A percentile compares a stretch with the other conserved stretches of the same genome.
These are phyloP conservation scores for Philereme transversata DNA, from an alignment of 2,888 invertebrate genomes.

Conservation along the genomic window DNA sequence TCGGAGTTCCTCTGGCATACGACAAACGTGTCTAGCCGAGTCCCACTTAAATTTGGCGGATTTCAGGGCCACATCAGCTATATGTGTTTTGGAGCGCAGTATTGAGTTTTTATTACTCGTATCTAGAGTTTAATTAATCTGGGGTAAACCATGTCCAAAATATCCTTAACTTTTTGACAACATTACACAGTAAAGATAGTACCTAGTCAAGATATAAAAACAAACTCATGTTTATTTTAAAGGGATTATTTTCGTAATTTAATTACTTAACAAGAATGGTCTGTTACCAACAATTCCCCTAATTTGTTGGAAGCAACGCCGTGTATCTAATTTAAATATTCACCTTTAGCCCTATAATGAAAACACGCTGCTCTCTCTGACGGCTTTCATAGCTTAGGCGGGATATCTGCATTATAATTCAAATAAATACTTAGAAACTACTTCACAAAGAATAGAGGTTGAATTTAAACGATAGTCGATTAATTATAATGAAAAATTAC, in stretches of 20 bases:
- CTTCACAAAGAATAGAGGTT: not conserved
- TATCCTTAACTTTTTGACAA: too few relatives aligned
- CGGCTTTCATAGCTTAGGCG: constrained; percentile 14
- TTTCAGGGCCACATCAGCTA: too few relatives aligned
- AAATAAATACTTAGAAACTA: not conserved
- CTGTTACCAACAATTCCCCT: constrained; percentile 34
- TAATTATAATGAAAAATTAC: too few relatives aligned
- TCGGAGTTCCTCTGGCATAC: too few relatives aligned
- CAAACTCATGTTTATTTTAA: constrained; percentile 28
- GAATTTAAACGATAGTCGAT: not conserved
- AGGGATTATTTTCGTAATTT: constrained; percentile 37
- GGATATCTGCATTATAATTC: not conserved
- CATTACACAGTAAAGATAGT: too few relatives aligned
- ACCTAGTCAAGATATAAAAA: constrained; percentile 7
- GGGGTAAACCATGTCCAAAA: too few relatives aligned
- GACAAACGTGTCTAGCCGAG: too few relatives aligned
- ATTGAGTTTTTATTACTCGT: too few relatives aligned
- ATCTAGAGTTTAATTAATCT: too few relatives aligned
- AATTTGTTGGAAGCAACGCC: constrained; percentile 43
- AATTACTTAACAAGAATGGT: constrained; percentile 37
- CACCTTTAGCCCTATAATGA: constrained; percentile 48
- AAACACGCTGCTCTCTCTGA: constrained; percentile 42
- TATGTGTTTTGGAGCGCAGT: too few relatives aligned
- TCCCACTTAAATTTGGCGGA: too few relatives aligned
- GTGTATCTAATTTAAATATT: constrained; percentile 53